A percentile compares a stretch with the other conserved stretches of the same genome.
Conservation (phyloP, 2,888 invertebrate species). For the Lissocephala sabroskyi region DNA sequence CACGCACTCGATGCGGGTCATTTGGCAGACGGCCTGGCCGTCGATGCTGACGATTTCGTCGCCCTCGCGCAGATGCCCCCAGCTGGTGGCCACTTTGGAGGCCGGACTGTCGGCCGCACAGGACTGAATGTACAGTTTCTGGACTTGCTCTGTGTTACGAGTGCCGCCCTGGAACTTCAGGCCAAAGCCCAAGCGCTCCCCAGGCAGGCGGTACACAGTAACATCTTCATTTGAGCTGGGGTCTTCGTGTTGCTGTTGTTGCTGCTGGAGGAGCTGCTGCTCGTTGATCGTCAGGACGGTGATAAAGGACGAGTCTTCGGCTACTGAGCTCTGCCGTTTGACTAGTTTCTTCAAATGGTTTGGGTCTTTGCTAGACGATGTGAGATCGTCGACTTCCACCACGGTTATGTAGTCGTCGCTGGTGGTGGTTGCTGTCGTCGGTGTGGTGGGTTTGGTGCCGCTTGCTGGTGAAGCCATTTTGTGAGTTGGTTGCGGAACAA, state of each 20-base stretch:
- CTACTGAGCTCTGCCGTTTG: conserved; percentile 53
- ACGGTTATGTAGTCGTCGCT: conserved; percentile 76
- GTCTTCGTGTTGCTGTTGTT: conserved; percentile 27
- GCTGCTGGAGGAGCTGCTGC: conserved; percentile 41
- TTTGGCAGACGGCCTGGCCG: conserved; percentile 81
- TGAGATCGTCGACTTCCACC: conserved; percentile 75
- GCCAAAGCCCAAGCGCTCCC: conserved; percentile 92
- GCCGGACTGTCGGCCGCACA: conserved; percentile 92
- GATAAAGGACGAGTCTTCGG: conserved; percentile 74
- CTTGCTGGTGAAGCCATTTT: conserved; percentile 32
- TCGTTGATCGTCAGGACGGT: conserved; percentile 78
- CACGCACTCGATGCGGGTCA: conserved; percentile 91
- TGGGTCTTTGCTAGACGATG: conserved; percentile 61
- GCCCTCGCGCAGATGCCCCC: conserved; percentile 88
- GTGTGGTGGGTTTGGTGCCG: conserved; percentile 15
- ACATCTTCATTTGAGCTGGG: conserved; percentile 79
- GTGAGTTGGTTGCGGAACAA: background rate
- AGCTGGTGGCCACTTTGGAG: conserved; percentile 84
- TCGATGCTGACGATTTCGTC: conserved; percentile 93
- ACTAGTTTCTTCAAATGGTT: conserved; percentile 64
- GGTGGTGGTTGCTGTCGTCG: conserved; percentile 12
- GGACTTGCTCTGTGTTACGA: conserved; percentile 84
- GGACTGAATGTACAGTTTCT: conserved; percentile 88
- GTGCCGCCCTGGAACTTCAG: conserved; percentile 94
- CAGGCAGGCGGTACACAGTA: conserved; percentile 87